Evolutionary conservation across 2,113 vertebrate species (phyloP), one percentile per base, ranked within the genome.

Genomic region (Stegastes partitus): DNA sequence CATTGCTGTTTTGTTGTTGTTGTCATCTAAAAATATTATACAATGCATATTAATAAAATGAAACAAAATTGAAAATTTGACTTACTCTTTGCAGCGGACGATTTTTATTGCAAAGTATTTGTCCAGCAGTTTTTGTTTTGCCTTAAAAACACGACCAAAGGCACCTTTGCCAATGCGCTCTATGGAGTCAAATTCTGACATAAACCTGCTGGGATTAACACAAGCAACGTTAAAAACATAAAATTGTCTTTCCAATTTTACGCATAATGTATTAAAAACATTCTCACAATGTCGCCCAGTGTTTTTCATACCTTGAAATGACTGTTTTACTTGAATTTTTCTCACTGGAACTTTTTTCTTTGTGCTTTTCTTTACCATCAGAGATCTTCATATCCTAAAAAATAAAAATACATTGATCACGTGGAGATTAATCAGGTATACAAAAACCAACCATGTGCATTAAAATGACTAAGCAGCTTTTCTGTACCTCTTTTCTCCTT

Each of bases 131-230:
- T 65, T 92, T 14, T 69, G 16, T 68, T 47, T 87, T 19, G 93
- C 95, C 58, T 89, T 93, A 44, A 59, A 94, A 79, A 95, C 95
- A 11, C 0, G 1, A 11, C 95, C 94, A 84, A 93, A 95, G 0
- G 83, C 72, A 72, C 95, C 95, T 53, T 78, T 87, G 9, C 86
- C 93, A 2, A 95, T 73, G 0, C 0, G 0, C 54, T 37, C 7
- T 14, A 94, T 90, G 2, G 25, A 68, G 28, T 93, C 89, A 68
- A 85, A 95, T 0, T 94, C 92, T 1, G 57, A 5, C 45, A 22
- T 58, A 85, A 95, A 94, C 83, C 94, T 95, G 67, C 7, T 34
- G 65, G 66, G 26, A 75, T 34, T 8, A 34, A 34, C 31, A 34
- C 31, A 34, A 34, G 31, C 31, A 34, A 34, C 8, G 8, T 7